Evolutionary conservation across 2,797 vertebrate species (phyloP).

Genomic region (Gallinago stenura): DNA sequence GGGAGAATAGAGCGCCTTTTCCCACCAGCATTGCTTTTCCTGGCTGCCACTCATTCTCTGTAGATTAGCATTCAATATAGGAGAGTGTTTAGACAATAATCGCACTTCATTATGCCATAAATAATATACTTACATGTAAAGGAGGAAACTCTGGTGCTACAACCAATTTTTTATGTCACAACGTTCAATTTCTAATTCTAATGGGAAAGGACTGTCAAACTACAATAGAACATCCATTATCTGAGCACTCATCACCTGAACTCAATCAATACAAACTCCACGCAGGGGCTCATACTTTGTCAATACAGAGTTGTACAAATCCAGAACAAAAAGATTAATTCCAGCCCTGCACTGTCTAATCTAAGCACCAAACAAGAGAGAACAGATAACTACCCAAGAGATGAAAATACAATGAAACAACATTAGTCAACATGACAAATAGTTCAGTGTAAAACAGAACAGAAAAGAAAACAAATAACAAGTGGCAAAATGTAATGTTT

Average conservation of each 20-base stretch:
- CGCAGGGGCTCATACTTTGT: neutral
- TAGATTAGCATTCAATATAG: slow-evolving; percentile 86
- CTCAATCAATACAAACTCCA: neutral
- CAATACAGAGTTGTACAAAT: neutral
- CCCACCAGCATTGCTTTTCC: slow-evolving; percentile 96
- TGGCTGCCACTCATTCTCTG: slow-evolving; percentile 87
- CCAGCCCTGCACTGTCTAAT: neutral
- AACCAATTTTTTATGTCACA: neutral
- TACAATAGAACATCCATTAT: neutral
- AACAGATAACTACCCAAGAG: neutral
- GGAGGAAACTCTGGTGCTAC: slow-evolving; percentile 7
- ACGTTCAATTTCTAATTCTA: neutral
- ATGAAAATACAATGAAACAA: neutral
- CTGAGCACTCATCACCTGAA: neutral
- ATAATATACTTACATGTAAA: slow-evolving; percentile 58
- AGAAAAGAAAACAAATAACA: neutral
- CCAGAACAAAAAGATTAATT: neutral
- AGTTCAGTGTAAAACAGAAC: neutral
- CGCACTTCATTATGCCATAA: slow-evolving; percentile 40
- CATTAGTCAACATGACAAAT: neutral
- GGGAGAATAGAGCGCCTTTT: slow-evolving; percentile 93
- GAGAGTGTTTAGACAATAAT: slow-evolving; percentile 83
- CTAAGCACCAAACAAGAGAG: neutral
- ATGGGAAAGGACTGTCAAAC: neutral
- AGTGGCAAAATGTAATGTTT: neutral